Base-by-base conservation (phyloP, 1,140 invertebrate species). In the Drosophila nigrodunni region DNA sequence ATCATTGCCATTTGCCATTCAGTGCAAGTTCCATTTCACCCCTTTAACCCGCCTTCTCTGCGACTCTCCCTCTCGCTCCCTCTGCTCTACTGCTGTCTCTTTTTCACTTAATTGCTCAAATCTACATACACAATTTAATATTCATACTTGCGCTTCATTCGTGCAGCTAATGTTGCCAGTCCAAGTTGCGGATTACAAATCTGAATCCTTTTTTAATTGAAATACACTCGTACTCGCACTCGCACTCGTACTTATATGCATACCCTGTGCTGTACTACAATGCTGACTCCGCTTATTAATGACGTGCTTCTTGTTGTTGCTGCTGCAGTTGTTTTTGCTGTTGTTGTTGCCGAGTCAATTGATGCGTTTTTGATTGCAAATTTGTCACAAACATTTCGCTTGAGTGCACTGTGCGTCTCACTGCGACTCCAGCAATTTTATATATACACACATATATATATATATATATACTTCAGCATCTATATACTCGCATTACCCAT, bases 141-240 rank as follows among this genome's bases (percentile, higher is more conserved):
- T 87, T 87, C 83, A 87, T 87, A 89, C 83, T 87, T 88, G 83
- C 82, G 82, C 78, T 82, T 70, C 82, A 87, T 70, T 83, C 82
- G 80, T 78, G 82, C 64, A 71, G 78, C 82, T 86, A 86, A 86
- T 86, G 78, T 86, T 57, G 75, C 34, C n/a, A n/a, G 54, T 59
- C 41, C 39, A 54, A 47, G 57, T 57, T 70, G 66, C 37, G 67
- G 85, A 88, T 87, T 88, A 82, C 87, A 85, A 88, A 89, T 75
- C 77, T 55, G 80, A 90, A 90, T 90, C 87, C 87, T 80, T 90
- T 90, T 90, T 90, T 90, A 90, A 90, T 90, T 90, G 88, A 90
- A 90, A 90, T 86, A 77, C 41, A 68, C 61, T 58, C 47, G 39
- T 10, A 39, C 39, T 46, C 55, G 39, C 30, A 59, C 55, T 43